phyloP scores from a whole-genome alignment of 2,113 vertebrate genomes.

The Meleagris gallopavo region DNA sequence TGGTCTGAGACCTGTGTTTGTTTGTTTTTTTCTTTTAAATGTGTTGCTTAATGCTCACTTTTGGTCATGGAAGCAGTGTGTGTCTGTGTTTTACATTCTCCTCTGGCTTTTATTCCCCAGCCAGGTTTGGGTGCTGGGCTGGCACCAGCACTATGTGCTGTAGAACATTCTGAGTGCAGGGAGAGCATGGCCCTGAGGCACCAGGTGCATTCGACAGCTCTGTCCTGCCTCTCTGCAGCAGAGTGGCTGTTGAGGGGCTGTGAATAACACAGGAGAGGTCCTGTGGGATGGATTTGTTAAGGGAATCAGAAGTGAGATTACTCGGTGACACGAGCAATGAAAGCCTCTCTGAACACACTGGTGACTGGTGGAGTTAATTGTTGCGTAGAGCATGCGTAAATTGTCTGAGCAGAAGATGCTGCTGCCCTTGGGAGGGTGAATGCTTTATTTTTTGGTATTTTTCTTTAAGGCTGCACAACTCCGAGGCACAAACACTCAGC shows the following conservation, averaged over 20 bases:
- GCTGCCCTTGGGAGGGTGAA: constrained; percentile 10
- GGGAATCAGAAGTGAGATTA: neutral
- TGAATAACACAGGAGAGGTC: neutral
- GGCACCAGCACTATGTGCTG: neutral
- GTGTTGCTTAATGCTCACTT: neutral
- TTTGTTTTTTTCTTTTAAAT: neutral
- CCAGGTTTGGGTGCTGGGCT: neutral
- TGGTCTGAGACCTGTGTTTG: neutral
- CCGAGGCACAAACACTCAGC: constrained; percentile 31
- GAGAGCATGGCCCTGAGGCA: neutral
- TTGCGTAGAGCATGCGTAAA: neutral
- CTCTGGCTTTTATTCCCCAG: neutral
- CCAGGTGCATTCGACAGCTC: neutral
- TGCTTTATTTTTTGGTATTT: neutral
- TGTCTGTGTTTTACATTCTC: neutral
- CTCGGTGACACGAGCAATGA: neutral
- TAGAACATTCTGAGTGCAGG: neutral
- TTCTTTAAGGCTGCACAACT: neutral
- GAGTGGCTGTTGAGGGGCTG: neutral
- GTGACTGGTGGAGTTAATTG: neutral
- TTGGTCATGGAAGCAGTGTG: neutral
- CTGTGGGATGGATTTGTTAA: neutral
- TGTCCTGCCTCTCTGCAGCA: neutral
- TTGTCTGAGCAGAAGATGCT: neutral
- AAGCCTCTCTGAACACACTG: neutral